These are phyloP conservation scores for Pemphredon lugubris DNA, from an alignment of 2,888 invertebrate species.

Conservation along the genomic window DNA sequence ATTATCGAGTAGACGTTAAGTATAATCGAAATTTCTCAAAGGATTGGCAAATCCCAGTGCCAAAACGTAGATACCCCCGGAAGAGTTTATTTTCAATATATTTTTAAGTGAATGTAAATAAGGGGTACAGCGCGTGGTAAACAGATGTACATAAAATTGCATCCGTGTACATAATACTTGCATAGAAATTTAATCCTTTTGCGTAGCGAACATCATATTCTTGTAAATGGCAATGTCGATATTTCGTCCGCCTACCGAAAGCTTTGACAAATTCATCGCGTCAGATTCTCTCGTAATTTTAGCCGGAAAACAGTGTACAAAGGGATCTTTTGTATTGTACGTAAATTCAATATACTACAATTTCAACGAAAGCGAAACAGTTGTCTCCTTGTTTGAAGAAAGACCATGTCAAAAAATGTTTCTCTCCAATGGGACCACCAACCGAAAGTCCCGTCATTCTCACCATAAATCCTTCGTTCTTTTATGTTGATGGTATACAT, in stretches of 20 bases:
- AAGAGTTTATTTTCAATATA: constrained; percentile 52
- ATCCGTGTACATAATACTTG: constrained; percentile 50
- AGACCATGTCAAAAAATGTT: not conserved
- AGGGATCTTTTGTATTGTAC: constrained; percentile 22
- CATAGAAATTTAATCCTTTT: not conserved
- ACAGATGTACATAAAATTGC: constrained; percentile 53
- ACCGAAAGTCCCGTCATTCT: too few species aligned
- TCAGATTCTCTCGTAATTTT: constrained; percentile 1
- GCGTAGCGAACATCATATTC: not conserved
- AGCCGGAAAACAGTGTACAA: not conserved
- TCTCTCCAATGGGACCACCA: too few species aligned
- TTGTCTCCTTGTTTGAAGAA: not conserved
- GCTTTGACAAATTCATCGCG: not conserved
- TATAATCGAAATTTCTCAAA: not conserved
- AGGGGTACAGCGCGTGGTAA: constrained; percentile 27
- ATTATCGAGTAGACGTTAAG: not conserved
- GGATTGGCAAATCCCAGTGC: constrained; percentile 39
- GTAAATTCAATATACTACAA: constrained; percentile 8
- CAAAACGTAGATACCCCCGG: constrained; percentile 41
- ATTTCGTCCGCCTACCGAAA: not conserved
- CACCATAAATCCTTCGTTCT: constrained; percentile 6
- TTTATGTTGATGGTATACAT: constrained; percentile 2
- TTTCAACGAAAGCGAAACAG: not conserved
- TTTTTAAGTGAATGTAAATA: constrained; percentile 45
- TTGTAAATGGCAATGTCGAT: not conserved